Evolutionary conservation across 2,113 vertebrate genomes (phyloP).

Genomic region (Oreocharis arfaki): DNA sequence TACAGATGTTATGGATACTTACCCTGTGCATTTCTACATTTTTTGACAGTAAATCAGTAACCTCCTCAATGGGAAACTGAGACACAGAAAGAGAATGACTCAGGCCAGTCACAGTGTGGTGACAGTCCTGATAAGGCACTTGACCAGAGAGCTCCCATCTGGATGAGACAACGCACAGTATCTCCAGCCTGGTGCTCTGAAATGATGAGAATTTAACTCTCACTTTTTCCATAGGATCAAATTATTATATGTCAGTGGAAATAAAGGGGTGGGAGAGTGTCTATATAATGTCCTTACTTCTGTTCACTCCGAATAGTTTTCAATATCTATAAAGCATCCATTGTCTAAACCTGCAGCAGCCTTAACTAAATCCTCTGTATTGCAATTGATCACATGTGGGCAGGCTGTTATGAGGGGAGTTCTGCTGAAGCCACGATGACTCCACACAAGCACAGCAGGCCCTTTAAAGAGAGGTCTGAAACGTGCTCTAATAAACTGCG

Average conservation of each 20-base stretch:
- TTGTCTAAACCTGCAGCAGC: neutral
- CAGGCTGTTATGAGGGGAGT: neutral
- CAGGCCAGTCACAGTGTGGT: neutral
- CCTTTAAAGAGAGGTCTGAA: slow-evolving; percentile 2
- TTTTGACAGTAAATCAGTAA: neutral
- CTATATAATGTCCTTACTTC: neutral
- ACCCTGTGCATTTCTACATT: neutral
- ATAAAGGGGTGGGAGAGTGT: neutral
- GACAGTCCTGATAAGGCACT: neutral
- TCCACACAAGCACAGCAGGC: neutral
- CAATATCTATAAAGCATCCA: neutral
- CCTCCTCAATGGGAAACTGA: neutral
- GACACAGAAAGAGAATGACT: neutral
- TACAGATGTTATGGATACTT: neutral
- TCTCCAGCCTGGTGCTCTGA: neutral
- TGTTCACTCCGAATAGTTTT: neutral
- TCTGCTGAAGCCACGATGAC: neutral
- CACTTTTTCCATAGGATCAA: neutral
- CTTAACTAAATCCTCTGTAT: neutral
- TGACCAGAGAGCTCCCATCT: neutral
- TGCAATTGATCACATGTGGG: neutral
- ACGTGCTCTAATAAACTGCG: neutral
- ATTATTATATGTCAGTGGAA: neutral
- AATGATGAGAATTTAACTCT: neutral
- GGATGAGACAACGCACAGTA: neutral